phyloP scores from a whole-genome alignment of 2,113 vertebrate species.

The Struthio camelus region DNA sequence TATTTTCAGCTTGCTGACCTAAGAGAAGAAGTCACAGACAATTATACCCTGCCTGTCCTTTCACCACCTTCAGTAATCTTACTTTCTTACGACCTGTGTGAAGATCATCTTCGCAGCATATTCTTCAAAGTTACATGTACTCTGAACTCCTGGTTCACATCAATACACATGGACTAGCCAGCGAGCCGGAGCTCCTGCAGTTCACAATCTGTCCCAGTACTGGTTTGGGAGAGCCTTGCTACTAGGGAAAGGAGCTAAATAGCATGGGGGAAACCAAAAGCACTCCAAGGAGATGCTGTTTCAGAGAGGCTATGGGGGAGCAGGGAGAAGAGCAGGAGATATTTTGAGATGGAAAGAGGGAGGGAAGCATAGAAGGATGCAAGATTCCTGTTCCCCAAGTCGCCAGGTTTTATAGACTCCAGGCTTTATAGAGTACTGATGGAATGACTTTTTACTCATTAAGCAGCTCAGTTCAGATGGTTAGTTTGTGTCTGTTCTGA shows the following conservation, averaged over 20 bases:
- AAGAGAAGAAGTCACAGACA: not conserved
- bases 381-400: not conserved
- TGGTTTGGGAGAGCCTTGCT: not conserved
- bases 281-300: not conserved
- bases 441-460: not conserved
- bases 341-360: not conserved
- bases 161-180: not conserved
- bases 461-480: not conserved
- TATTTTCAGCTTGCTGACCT: not conserved
- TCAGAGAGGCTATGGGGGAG: not conserved
- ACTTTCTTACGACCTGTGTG: not conserved
- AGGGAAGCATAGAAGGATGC: not conserved
- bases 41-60: not conserved
- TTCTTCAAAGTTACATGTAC: not conserved
- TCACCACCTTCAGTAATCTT: fast-evolving
- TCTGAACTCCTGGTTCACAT: not conserved
- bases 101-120: not conserved
- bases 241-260: not conserved
- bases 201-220: not conserved
- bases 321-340: not conserved
- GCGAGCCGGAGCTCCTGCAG: not conserved
- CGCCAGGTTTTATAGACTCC: not conserved
- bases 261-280: not conserved
- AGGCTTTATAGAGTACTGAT: not conserved
- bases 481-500: not conserved